phyloP scores from a whole-genome alignment of 2,113 vertebrate species.

The Oceanites oceanicus region DNA sequence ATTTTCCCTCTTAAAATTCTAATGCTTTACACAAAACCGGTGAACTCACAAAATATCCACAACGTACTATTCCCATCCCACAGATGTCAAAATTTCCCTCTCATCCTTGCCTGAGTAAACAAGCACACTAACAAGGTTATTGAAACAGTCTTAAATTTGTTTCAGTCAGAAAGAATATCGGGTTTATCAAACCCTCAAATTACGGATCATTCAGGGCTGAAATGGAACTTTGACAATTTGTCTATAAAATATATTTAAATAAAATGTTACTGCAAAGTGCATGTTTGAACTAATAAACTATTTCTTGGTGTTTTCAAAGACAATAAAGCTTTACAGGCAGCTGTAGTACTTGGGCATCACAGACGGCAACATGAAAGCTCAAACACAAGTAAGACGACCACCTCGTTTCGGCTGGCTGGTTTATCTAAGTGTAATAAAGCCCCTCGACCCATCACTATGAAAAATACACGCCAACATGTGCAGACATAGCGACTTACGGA shows the following conservation, averaged over 20 bases:
- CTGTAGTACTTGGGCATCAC: background rate
- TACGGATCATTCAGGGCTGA: background rate
- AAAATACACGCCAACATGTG: fast-evolving
- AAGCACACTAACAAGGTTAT: background rate
- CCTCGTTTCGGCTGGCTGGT: background rate
- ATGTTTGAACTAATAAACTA: background rate
- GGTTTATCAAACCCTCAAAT: background rate
- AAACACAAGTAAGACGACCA: background rate
- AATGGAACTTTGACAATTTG: background rate
- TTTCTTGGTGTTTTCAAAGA: background rate
- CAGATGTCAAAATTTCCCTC: background rate
- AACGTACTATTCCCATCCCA: background rate
- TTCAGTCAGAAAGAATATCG: background rate
- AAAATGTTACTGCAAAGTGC: background rate
- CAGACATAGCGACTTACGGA: background rate
- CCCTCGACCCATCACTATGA: background rate
- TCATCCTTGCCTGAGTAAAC: background rate
- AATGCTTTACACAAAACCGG: background rate
- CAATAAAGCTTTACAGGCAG: background rate
- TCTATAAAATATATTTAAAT: background rate
- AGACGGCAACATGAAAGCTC: fast-evolving
- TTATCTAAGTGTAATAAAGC: background rate
- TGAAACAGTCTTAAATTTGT: background rate
- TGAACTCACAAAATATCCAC: background rate
- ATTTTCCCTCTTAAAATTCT: background rate